phyloP scores from a whole-genome alignment of 1,140 invertebrate species.

The Megathymus violae region DNA sequence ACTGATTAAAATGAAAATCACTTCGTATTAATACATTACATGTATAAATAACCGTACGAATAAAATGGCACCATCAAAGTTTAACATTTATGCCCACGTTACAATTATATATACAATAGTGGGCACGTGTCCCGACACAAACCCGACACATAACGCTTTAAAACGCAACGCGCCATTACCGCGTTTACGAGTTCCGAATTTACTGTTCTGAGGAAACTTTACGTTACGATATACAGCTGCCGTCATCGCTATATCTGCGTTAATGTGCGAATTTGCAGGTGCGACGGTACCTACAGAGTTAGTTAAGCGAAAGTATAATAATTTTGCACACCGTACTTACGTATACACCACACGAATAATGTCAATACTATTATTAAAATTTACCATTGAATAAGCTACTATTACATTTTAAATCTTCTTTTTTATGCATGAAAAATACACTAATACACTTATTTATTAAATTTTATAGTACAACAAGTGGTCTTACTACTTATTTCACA shows the following conservation, averaged over 20 bases:
- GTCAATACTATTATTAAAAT: too few relatives aligned
- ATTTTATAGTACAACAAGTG: too few relatives aligned
- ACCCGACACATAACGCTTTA: slow-evolving; percentile 10
- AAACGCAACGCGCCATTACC: slow-evolving; percentile 17
- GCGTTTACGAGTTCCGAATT: slow-evolving; percentile 21
- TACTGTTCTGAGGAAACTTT: slow-evolving; percentile 16
- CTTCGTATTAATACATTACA: not conserved
- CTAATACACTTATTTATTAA: too few relatives aligned
- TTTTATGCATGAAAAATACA: too few relatives aligned
- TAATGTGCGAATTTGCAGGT: slow-evolving; percentile 12
- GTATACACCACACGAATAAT: too few relatives aligned
- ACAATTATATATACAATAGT: slow-evolving; percentile 1
- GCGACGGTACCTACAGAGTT: not conserved
- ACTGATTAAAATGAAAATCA: not conserved
- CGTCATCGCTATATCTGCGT: slow-evolving; percentile 13
- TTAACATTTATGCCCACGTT: slow-evolving; percentile 1
- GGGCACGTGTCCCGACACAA: not conserved
- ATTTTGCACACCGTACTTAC: not conserved
- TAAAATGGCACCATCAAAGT: slow-evolving; percentile 3
- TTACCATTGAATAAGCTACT: too few relatives aligned
- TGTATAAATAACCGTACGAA: not conserved
- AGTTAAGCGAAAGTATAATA: not conserved
- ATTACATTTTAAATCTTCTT: too few relatives aligned
- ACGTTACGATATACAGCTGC: slow-evolving; percentile 7
- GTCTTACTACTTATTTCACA: too few relatives aligned